These are phyloP conservation scores for Oceanodroma leucorhoa DNA, from an alignment of 2,797 vertebrate species.

Conservation along the genomic window DNA sequence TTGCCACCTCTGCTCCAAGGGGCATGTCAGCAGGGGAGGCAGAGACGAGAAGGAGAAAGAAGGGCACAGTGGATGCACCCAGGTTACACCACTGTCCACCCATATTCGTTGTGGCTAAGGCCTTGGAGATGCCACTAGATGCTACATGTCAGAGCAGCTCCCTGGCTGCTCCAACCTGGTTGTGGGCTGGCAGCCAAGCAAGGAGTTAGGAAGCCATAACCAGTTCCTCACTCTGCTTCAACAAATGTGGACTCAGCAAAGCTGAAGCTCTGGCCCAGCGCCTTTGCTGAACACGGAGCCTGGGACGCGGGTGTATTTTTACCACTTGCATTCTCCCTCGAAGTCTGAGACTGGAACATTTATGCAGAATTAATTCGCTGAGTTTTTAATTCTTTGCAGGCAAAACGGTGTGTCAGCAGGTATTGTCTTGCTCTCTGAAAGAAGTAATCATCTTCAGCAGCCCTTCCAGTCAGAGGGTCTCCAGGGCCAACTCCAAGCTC, in stretches of 20 bases:
- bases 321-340: background rate
- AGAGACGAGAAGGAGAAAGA: background rate
- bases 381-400: slow-evolving; percentile 13
- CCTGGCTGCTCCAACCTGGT: background rate
- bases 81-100: background rate
- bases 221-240: background rate
- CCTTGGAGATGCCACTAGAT: background rate
- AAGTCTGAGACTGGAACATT: background rate
- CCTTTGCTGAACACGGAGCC: background rate
- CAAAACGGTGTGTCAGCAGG: slow-evolving; percentile 8
- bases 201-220: background rate
- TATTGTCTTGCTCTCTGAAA: background rate
- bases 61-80: background rate
- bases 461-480: background rate
- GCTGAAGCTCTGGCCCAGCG: background rate
- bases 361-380: background rate
- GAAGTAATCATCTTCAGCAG: background rate
- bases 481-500: background rate
- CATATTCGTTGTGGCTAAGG: accelerated
- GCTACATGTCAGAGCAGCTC: background rate
- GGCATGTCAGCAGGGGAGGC: background rate
- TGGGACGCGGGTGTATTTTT: background rate
- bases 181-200: background rate
- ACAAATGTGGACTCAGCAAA: slow-evolving; percentile 24
- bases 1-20: background rate